Conservation (phyloP, 2,113 vertebrate species). For the Pelecanus crispus region DNA sequence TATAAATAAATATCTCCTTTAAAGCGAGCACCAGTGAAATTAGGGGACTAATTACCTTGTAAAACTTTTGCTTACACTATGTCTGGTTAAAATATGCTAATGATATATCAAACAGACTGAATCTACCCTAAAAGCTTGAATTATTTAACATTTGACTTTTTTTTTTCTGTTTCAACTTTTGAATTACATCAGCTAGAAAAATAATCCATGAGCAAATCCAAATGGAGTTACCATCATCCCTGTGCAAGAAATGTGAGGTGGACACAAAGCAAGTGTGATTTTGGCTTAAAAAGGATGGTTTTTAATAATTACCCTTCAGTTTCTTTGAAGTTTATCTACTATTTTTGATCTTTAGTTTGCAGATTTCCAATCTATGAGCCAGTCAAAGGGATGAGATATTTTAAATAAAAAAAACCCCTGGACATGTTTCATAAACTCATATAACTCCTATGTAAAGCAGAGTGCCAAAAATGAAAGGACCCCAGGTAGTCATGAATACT, state of each 20-base stretch:
- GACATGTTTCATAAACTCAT: background rate
- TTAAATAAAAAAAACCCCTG: background rate
- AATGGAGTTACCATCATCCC: background rate
- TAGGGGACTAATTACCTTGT: background rate
- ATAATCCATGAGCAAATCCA: background rate
- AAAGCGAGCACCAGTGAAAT: background rate
- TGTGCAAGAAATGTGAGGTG: background rate
- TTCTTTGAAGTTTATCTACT: background rate
- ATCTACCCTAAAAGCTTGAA: background rate
- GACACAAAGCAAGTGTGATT: background rate
- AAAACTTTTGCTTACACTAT: background rate
- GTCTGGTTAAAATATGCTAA: background rate
- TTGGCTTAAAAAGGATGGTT: background rate
- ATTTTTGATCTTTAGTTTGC: background rate
- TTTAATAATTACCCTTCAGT: background rate
- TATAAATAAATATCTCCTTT: constrained; percentile 9
- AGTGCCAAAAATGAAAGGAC: background rate
- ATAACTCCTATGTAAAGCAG: background rate
- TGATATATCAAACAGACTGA: background rate
- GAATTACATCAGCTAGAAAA: background rate
- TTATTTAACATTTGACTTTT: background rate
- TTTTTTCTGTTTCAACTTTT: background rate
- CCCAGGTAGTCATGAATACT: background rate
- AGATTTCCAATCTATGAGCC: background rate
- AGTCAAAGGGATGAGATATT: background rate